Evolutionary conservation across 2,797 vertebrate species (phyloP).

Genomic region (Mareca penelope): DNA sequence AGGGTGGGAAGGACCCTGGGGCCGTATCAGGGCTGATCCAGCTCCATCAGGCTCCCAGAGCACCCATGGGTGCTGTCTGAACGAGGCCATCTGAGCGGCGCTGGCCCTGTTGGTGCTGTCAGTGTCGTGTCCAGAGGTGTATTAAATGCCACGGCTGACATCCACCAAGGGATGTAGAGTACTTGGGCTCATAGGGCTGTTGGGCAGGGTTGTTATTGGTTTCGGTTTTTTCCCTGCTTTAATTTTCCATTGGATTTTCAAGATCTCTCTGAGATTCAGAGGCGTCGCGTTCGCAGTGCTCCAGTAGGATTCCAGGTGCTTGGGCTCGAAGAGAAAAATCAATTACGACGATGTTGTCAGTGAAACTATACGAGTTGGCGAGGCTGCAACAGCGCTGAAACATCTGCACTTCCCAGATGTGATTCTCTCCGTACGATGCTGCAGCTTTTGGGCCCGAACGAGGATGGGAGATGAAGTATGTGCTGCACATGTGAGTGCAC

Average conservation of each 20-base stretch:
- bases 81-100: fast-evolving
- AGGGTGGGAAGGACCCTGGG: not conserved
- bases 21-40: not conserved
- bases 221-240: not conserved
- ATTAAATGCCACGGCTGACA: not conserved
- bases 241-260: not conserved
- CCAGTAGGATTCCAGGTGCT: constrained; percentile 2
- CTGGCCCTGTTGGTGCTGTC: not conserved
- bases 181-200: not conserved
- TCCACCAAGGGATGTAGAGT: not conserved
- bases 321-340: not conserved
- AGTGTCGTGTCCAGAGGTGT: not conserved
- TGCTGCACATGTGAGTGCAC: constrained; percentile 28
- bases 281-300: not conserved
- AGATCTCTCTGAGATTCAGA: not conserved
- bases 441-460: not conserved
- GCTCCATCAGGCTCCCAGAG: fast-evolving
- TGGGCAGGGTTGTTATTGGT: not conserved
- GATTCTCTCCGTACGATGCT: not conserved
- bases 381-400: not conserved
- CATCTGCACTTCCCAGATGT: constrained; percentile 34
- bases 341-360: not conserved
- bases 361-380: not conserved
- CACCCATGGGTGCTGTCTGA: no score
- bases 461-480: constrained; percentile 31